Percentiles rank a stretch among this genome's conserved stretches.
phyloP scores from a whole-genome alignment of 2,113 vertebrate species.

The Rhipidura dahli region DNA sequence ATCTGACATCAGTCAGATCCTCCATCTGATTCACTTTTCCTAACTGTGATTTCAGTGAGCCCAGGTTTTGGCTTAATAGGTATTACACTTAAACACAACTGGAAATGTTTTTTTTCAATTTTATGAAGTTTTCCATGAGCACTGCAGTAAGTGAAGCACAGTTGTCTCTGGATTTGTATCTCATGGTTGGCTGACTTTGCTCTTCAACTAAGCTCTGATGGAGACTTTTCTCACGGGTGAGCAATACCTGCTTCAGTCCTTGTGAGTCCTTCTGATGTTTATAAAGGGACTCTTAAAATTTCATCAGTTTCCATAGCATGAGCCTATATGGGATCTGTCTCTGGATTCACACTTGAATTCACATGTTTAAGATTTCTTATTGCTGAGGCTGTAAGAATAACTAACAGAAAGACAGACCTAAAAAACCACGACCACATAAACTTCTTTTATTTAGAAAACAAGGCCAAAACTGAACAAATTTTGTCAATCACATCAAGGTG shows the following conservation, averaged over 20 bases:
- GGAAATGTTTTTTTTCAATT: background rate
- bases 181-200: background rate
- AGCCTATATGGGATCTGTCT: background rate
- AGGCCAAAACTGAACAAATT: background rate
- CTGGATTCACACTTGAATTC: background rate
- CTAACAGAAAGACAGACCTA: background rate
- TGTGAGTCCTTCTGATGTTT: background rate
- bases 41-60: background rate
- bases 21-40: background rate
- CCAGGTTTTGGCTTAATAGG: background rate
- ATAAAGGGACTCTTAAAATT: background rate
- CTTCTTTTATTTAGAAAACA: background rate
- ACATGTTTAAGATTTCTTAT: background rate
- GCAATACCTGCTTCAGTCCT: background rate
- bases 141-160: background rate
- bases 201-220: background rate
- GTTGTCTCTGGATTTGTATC: background rate
- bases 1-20: background rate
- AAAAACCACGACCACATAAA: background rate
- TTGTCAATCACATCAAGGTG: background rate
- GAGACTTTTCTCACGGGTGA: background rate
- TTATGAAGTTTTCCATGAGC: background rate
- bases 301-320: background rate
- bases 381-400: background rate
- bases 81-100: conserved; percentile 1